Evolutionary conservation across 1,140 invertebrate species (phyloP).

Genomic region (Drosophila kanapiae): DNA sequence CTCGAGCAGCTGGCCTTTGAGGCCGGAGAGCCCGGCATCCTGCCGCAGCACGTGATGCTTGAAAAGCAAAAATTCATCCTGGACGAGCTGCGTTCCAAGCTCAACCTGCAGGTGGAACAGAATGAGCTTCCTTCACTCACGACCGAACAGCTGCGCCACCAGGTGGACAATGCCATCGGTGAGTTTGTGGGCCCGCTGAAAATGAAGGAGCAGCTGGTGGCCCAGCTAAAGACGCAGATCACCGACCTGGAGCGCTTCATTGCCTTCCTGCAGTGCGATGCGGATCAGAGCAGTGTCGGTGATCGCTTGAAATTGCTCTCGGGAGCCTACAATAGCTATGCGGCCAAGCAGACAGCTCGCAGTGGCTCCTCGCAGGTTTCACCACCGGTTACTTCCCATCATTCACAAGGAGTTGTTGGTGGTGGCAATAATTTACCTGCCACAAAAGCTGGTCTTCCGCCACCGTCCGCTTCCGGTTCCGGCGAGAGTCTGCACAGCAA

Average conservation of each 20-base stretch:
- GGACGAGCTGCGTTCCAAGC: slow-evolving; percentile 92
- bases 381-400: not conserved
- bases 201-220: slow-evolving; percentile 98
- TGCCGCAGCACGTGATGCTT: slow-evolving; percentile 93
- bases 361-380: slow-evolving; percentile 25
- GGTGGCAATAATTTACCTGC: not conserved
- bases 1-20: slow-evolving; percentile 97
- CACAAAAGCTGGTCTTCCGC: slow-evolving; percentile 3
- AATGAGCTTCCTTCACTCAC: slow-evolving; percentile 85
- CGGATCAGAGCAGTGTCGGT: slow-evolving; percentile 50
- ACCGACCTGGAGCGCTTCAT: slow-evolving; percentile 98
- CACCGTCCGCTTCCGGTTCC: not conserved
- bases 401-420: not conserved
- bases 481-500: slow-evolving; percentile 78
- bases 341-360: slow-evolving; percentile 75
- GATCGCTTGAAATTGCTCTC: slow-evolving; percentile 67
- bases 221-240: slow-evolving; percentile 98
- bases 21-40: slow-evolving; percentile 90
- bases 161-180: slow-evolving; percentile 88
- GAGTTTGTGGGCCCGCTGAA: slow-evolving; percentile 97
- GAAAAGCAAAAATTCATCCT: slow-evolving; percentile 95
- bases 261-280: slow-evolving; percentile 95
- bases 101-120: slow-evolving; percentile 86
- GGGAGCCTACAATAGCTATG: slow-evolving; percentile 80
- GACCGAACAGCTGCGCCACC: slow-evolving; percentile 88